A percentile compares a stretch with the other conserved stretches of the same genome.
Conservation (phyloP, 2,888 invertebrate species). For the Troglohyphantes excavatus region DNA sequence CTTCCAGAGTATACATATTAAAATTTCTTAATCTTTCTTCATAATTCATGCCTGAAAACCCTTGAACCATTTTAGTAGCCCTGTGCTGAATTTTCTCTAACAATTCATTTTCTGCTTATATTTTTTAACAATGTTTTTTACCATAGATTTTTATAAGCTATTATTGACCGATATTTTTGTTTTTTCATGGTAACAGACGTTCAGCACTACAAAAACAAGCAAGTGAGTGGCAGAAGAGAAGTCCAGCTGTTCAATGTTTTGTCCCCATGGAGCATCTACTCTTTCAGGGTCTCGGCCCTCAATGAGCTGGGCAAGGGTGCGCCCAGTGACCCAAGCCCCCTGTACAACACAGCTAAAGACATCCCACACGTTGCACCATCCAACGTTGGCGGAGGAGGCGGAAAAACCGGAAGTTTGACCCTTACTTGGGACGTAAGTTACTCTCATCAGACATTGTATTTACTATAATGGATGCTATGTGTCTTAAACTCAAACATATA, state of each 20-base stretch:
- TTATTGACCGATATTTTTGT: neutral
- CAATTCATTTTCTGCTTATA: no score
- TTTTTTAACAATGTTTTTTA: no score
- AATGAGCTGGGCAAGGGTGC: constrained; percentile 91
- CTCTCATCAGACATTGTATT: no score
- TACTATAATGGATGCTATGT: neutral
- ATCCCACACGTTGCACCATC: constrained; percentile 89
- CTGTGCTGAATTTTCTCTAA: no score
- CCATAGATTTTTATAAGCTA: no score
- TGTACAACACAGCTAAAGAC: constrained; percentile 91
- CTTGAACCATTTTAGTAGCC: no score
- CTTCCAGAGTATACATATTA: no score
- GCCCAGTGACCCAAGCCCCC: constrained; percentile 92
- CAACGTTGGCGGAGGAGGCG: constrained; percentile 95
- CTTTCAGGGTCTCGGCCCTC: constrained; percentile 93
- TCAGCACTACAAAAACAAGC: constrained; percentile 38
- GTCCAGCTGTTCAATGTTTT: constrained; percentile 83
- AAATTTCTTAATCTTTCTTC: no score
- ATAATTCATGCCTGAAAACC: no score
- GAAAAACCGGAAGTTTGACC: constrained; percentile 96
- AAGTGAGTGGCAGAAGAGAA: constrained; percentile 73
- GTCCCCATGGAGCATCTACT: constrained; percentile 94
- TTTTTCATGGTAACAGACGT: constrained; percentile 64
- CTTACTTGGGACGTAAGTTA: constrained; percentile 89
- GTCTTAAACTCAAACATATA: no score